These are phyloP conservation scores for Daubentonia madagascariensis DNA, from an alignment of 2,113 vertebrate species.

Conservation along the genomic window DNA sequence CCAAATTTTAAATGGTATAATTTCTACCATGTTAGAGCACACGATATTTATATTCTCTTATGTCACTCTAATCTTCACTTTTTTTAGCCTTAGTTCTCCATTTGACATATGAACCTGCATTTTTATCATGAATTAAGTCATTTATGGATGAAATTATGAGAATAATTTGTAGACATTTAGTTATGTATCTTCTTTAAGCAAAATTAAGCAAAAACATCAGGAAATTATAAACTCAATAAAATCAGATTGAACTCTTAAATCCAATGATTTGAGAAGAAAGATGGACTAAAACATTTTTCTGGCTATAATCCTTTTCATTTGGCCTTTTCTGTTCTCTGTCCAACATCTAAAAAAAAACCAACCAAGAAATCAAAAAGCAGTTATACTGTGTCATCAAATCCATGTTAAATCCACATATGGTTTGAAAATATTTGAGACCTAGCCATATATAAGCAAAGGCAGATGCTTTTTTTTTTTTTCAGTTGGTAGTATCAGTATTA, in stretches of 20 bases:
- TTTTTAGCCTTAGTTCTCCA: not conserved
- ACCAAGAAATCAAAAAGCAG: constrained; percentile 54
- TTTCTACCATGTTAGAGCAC: not conserved
- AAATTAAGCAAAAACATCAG: constrained; percentile 60
- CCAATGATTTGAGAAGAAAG: constrained; percentile 50
- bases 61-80: not conserved
- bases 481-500: constrained; percentile 24
- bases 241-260: constrained; percentile 37
- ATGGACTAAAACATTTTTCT: constrained; percentile 54
- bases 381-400: constrained; percentile 56
- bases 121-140: not conserved
- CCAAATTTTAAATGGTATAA: not conserved
- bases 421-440: constrained; percentile 61
- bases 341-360: constrained; percentile 44
- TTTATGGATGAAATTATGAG: not conserved
- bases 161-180: constrained; percentile 11
- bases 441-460: constrained; percentile 64
- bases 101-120: not conserved
- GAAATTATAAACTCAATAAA: constrained; percentile 60
- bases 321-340: constrained; percentile 56
- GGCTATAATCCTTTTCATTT: constrained; percentile 64
- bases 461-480: constrained; percentile 54
- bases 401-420: constrained; percentile 68
- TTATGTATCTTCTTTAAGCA: not conserved
- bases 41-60: not conserved